Percentiles rank a stretch among this genome's conserved stretches.
Evolutionary conservation across 2,888 invertebrate species (phyloP).

Genomic region (Laothoe populi): DNA sequence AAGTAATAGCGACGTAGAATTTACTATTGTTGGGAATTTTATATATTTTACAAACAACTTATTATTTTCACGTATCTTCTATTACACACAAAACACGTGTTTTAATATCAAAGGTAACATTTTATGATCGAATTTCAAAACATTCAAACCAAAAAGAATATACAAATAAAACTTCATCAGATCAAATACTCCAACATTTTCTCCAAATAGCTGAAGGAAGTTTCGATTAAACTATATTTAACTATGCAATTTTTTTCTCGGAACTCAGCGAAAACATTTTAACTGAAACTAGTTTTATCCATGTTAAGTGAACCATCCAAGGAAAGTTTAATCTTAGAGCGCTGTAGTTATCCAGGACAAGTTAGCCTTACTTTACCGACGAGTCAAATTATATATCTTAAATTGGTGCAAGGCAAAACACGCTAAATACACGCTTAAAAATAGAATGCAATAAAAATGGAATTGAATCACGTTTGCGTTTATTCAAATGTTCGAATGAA

Average conservation of each 20-base stretch:
- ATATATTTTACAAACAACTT: neutral
- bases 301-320: constrained; percentile 47
- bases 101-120: too few species aligned
- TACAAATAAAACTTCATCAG: neutral
- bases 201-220: constrained; percentile 14
- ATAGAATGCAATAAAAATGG: constrained; percentile 33
- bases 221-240: constrained; percentile 36
- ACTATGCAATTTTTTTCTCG: constrained; percentile 40
- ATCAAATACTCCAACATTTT: neutral
- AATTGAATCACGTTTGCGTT: constrained; percentile 42
- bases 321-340: constrained; percentile 48
- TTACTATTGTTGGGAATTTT: neutral
- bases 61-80: neutral
- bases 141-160: neutral
- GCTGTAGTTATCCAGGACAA: constrained; percentile 38
- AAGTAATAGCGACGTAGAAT: constrained; percentile 4
- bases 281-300: constrained; percentile 48
- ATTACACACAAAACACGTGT: neutral
- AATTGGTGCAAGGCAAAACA: constrained; percentile 22
- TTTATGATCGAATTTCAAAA: neutral
- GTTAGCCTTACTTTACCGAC: constrained; percentile 40
- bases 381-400: constrained; percentile 34
- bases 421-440: constrained; percentile 28
- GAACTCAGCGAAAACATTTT: constrained; percentile 46
- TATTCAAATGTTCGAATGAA: constrained; percentile 46